These are phyloP conservation scores for Podargus strigoides DNA, from an alignment of 2,797 vertebrate species.

Conservation along the genomic window DNA sequence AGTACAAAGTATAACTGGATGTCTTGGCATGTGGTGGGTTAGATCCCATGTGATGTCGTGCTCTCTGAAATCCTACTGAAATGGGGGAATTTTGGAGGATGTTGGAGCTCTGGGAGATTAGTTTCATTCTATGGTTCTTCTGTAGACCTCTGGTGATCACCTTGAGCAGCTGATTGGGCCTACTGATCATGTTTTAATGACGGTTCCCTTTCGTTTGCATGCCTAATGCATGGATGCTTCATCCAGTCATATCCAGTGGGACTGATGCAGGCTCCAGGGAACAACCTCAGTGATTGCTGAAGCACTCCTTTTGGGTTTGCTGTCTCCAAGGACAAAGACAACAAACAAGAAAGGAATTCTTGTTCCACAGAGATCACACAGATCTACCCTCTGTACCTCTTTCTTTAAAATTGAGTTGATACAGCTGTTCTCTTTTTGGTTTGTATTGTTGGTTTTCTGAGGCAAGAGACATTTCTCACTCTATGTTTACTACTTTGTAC, in stretches of 20 bases:
- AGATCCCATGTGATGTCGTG: fast-evolving
- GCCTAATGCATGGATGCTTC: neutral
- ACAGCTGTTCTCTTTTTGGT: neutral
- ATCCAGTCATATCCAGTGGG: neutral
- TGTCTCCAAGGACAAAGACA: neutral
- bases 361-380: neutral
- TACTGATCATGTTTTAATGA: neutral
- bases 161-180: neutral
- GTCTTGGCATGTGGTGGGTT: neutral
- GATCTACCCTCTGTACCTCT: neutral
- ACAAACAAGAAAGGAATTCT: neutral
- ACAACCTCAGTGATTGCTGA: neutral
- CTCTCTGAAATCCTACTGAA: neutral
- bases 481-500: neutral
- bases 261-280: neutral
- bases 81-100: neutral
- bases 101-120: neutral
- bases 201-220: neutral
- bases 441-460: neutral
- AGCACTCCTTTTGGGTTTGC: neutral
- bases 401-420: neutral
- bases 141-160: neutral
- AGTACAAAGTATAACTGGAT: neutral
- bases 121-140: neutral
- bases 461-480: neutral